Conservation (phyloP, 2,888 invertebrate species). For the Ormia ochracea region DNA sequence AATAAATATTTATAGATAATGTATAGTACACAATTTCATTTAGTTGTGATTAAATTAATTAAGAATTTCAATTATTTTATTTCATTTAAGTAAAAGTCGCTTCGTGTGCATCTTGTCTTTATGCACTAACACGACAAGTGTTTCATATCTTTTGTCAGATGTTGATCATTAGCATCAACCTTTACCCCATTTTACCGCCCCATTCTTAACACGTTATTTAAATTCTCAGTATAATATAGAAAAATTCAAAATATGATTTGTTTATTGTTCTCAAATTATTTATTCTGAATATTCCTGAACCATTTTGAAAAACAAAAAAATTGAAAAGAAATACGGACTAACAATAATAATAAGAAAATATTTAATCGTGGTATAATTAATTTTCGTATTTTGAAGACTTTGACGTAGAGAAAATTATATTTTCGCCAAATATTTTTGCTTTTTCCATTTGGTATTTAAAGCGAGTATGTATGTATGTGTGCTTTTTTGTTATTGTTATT, state of each 20-base stretch:
- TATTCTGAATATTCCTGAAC: slow-evolving; percentile 22
- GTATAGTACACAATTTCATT: slow-evolving; percentile 1
- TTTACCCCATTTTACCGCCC: background rate
- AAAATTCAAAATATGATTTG: slow-evolving; percentile 25
- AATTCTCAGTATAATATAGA: slow-evolving; percentile 5
- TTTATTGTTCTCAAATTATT: slow-evolving; percentile 46
- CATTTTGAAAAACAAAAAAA: slow-evolving; percentile 8
- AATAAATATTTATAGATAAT: background rate
- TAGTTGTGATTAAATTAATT: slow-evolving; percentile 13
- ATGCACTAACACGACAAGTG: slow-evolving; percentile 41
- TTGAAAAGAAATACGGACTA: slow-evolving; percentile 20
- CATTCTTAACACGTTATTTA: slow-evolving; percentile 1
- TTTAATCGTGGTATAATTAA: slow-evolving; percentile 56
- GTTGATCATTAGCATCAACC: slow-evolving; percentile 21
- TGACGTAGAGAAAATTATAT: slow-evolving; percentile 39
- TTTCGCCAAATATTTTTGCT: slow-evolving; percentile 40
- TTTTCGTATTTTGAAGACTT: slow-evolving; percentile 38
- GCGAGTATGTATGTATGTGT: too few relatives aligned
- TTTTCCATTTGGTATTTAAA: slow-evolving; percentile 52
- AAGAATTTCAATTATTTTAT: slow-evolving; percentile 8
- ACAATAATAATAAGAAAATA: slow-evolving; percentile 19
- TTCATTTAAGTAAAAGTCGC: background rate
- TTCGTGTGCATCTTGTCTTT: background rate
- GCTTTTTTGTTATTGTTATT: slow-evolving; percentile 26
- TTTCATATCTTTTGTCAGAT: slow-evolving; percentile 46